Conservation (phyloP, 2,888 invertebrate genomes). For the Andrena flavipes region DNA sequence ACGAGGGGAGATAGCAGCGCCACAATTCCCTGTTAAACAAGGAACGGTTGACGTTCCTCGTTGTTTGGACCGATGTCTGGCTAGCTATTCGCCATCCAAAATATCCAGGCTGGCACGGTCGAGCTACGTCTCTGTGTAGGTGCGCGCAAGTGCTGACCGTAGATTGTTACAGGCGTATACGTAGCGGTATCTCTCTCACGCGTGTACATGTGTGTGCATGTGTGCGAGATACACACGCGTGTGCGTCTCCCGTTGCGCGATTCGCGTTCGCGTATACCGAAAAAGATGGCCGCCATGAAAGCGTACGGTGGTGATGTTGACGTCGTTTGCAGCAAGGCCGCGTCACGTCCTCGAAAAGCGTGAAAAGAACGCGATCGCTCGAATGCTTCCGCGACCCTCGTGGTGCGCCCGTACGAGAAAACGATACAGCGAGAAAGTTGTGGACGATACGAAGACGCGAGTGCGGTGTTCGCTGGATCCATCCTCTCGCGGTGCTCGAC, state of each 20-base stretch:
- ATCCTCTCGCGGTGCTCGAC: constrained; percentile 46
- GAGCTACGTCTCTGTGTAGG: constrained; percentile 43
- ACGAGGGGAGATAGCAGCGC: constrained; percentile 59
- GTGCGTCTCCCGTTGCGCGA: constrained; percentile 71
- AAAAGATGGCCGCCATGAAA: constrained; percentile 84
- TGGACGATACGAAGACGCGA: constrained; percentile 57
- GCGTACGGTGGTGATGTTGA: constrained; percentile 84
- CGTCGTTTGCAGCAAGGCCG: constrained; percentile 80
- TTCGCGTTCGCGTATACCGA: constrained; percentile 70
- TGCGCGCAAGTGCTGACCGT: constrained; percentile 51
- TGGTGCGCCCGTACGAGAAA: constrained; percentile 54
- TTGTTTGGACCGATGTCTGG: constrained; percentile 43
- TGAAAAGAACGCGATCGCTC: constrained; percentile 72
- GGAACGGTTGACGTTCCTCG: constrained; percentile 56
- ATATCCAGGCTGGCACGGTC: constrained; percentile 61
- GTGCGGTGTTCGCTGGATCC: constrained; percentile 52
- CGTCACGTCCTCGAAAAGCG: constrained; percentile 78
- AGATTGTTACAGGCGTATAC: constrained; percentile 31
- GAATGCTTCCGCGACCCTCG: constrained; percentile 66
- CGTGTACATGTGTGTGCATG: constrained; percentile 25
- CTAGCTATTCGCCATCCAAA: constrained; percentile 52
- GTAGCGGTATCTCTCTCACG: constrained; percentile 16
- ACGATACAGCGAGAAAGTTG: constrained; percentile 52
- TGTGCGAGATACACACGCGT: constrained; percentile 53
- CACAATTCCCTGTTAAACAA: constrained; percentile 47